A percentile compares a stretch with the other conserved stretches of the same genome.
Conservation (phyloP, 2,888 invertebrate genomes). For the Blomia tropicalis region DNA sequence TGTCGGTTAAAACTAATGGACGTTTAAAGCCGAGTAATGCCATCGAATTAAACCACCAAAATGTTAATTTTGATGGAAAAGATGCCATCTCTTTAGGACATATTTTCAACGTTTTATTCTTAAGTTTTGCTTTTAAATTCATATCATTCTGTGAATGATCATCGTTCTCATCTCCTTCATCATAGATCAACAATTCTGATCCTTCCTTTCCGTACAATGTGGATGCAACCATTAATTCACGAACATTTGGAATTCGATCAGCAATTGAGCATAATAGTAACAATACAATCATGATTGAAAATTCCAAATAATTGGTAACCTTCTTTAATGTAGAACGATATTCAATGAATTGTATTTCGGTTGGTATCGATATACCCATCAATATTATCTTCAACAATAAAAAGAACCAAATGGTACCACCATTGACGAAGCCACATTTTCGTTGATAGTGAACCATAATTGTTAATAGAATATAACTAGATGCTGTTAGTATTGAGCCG, state of each 20-base stretch:
- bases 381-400: neutral
- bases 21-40: constrained; percentile 1
- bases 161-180: neutral
- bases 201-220: neutral
- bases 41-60: constrained; percentile 38
- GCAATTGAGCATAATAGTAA: constrained; percentile 13
- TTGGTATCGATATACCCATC: neutral
- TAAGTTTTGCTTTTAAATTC: neutral
- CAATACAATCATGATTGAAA: neutral
- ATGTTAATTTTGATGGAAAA: constrained; percentile 35
- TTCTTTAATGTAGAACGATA: neutral
- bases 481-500: neutral
- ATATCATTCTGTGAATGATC: neutral
- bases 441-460: constrained; percentile 14
- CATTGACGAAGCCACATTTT: neutral
- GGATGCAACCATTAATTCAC: neutral
- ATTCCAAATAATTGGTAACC: neutral
- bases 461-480: neutral
- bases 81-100: constrained; percentile 35
- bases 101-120: neutral
- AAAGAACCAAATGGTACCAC: constrained; percentile 19
- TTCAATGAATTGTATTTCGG: neutral
- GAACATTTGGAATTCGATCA: neutral
- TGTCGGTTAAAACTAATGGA: neutral
- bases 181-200: too few relatives aligned